Conservation (phyloP, 2,888 invertebrate genomes). For the Thumatha senex region DNA sequence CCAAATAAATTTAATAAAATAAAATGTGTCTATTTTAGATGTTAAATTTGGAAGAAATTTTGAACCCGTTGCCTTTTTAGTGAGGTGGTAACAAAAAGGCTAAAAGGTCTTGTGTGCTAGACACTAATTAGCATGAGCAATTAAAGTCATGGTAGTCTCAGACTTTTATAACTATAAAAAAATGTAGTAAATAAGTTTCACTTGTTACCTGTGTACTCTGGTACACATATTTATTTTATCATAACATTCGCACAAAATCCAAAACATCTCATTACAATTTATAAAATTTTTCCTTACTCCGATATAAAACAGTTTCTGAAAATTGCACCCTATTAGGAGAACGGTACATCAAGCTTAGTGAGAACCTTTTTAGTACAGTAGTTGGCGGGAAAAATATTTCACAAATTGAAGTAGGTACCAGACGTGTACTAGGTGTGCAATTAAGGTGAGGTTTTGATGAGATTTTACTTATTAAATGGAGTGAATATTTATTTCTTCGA, state of each 20-base stretch:
- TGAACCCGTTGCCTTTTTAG: no score
- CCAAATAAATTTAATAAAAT: no score
- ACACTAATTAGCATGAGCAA: no score
- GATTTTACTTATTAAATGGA: slow-evolving; percentile 1
- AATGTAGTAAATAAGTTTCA: no score
- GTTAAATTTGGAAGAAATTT: no score
- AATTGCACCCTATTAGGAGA: slow-evolving; percentile 7
- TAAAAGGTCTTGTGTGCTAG: no score
- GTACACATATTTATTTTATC: not conserved
- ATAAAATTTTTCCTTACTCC: not conserved
- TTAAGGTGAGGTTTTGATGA: not conserved
- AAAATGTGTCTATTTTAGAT: no score
- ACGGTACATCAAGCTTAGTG: slow-evolving; percentile 5
- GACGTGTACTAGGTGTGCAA: not conserved
- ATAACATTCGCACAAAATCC: not conserved
- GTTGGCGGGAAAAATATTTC: slow-evolving; percentile 10
- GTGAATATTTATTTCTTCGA: not conserved
- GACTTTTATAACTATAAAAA: no score
- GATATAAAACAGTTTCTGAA: not conserved
- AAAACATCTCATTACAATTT: not conserved
- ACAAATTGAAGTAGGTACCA: not conserved
- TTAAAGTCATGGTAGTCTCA: no score
- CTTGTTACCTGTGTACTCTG: no score
- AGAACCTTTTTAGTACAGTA: slow-evolving; percentile 8
- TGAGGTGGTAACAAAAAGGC: no score